These are phyloP conservation scores for Pteruthius melanotis DNA, from an alignment of 2,113 vertebrate genomes.

Conservation along the genomic window DNA sequence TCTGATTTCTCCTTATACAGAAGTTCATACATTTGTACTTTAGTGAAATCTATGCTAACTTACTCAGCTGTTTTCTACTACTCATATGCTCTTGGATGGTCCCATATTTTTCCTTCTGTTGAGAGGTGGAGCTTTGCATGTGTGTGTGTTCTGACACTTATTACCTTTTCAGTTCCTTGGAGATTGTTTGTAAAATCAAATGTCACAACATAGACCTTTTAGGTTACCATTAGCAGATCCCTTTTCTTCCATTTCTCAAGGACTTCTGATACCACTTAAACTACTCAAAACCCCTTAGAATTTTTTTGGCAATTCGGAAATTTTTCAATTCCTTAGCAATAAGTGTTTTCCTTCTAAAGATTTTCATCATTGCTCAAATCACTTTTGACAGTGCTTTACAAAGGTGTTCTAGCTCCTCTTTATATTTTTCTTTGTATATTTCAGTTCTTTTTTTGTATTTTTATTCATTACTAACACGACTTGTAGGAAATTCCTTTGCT, in stretches of 20 bases:
- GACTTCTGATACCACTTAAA: neutral
- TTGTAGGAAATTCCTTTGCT: neutral
- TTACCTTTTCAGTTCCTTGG: neutral
- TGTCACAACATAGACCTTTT: neutral
- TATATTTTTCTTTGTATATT: neutral
- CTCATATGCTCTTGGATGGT: neutral
- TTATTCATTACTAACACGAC: neutral
- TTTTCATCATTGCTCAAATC: neutral
- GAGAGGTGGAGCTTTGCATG: neutral
- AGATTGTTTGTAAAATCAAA: neutral
- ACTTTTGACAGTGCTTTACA: neutral
- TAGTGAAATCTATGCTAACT: neutral
- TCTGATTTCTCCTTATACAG: neutral
- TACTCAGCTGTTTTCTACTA: neutral
- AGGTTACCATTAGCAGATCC: neutral
- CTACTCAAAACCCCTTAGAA: neutral
- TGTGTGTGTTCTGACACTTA: neutral
- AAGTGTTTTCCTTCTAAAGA: neutral
- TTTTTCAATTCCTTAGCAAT: neutral
- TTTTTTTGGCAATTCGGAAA: neutral
- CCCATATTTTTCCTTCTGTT: neutral
- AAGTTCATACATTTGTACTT: neutral
- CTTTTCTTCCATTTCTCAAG: neutral
- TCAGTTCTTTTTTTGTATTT: neutral
- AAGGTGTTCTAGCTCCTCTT: neutral